A percentile compares a stretch with the other conserved stretches of the same genome.
phyloP scores from a whole-genome alignment of 2,113 vertebrate genomes.

The Phyllostomus discolor region DNA sequence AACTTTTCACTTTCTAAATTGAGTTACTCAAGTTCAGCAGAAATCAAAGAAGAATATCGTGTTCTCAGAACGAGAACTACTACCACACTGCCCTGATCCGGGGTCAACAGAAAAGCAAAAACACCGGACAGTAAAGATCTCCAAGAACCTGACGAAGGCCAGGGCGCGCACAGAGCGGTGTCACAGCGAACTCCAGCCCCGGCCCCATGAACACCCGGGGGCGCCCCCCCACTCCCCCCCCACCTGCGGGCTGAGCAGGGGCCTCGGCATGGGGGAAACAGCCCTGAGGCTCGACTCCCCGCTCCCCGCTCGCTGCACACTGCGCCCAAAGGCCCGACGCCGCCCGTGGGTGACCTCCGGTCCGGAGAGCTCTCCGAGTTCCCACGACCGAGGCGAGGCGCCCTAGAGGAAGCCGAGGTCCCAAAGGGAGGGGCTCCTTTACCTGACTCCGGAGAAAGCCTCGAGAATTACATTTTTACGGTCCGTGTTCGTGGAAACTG shows the following conservation, averaged over 20 bases:
- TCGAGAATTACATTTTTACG: neutral
- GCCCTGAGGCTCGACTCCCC: neutral
- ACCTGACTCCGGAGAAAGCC: neutral
- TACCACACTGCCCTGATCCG: neutral
- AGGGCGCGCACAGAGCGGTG: neutral
- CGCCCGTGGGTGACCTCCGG: neutral
- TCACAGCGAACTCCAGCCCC: neutral
- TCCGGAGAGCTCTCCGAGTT: neutral
- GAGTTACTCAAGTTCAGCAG: neutral
- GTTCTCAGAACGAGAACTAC: neutral
- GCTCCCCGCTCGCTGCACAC: neutral
- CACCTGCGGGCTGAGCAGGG: neutral
- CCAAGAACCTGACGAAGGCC: neutral
- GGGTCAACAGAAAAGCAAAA: neutral
- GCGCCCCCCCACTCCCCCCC: neutral
- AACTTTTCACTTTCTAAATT: slow-evolving; percentile 32
- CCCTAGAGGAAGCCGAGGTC: neutral
- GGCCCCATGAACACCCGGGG: neutral
- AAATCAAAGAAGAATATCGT: slow-evolving; percentile 11
- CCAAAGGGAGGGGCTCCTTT: neutral
- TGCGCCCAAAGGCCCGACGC: neutral
- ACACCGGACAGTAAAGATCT: neutral
- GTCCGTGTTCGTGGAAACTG: neutral
- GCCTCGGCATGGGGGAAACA: neutral
- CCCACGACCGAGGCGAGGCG: neutral